These are phyloP conservation scores for Ailurus styani DNA, from an alignment of 2,113 vertebrate genomes.

Conservation along the genomic window DNA sequence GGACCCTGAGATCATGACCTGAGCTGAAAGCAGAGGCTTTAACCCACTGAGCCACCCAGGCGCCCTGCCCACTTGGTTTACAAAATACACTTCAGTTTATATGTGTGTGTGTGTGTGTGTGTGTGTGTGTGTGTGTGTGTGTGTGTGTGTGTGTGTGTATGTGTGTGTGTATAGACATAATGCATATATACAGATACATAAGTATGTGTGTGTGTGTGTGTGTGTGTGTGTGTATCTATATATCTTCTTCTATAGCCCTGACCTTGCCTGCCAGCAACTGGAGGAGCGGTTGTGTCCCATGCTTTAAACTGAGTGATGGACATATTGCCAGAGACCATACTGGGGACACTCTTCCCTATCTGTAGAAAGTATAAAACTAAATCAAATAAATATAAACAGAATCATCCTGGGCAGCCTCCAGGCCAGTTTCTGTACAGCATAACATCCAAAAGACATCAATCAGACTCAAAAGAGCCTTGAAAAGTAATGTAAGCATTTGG, in stretches of 20 bases:
- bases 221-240: not conserved
- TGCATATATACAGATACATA: too few relatives aligned
- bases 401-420: not conserved
- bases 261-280: not conserved
- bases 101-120: rapidly evolving
- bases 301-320: not conserved
- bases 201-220: too few relatives aligned
- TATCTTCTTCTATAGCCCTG: not conserved
- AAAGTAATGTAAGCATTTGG: not conserved
- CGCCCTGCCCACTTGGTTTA: not conserved
- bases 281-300: not conserved
- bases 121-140: too few relatives aligned
- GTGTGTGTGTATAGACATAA: too few relatives aligned
- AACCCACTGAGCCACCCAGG: too few relatives aligned
- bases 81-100: not conserved
- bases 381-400: constrained; percentile 47
- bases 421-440: not conserved
- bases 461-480: constrained; percentile 13
- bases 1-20: too few relatives aligned
- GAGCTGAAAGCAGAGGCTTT: too few relatives aligned
- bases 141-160: too few relatives aligned
- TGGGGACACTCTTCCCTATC: not conserved
- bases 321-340: not conserved
- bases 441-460: not conserved
- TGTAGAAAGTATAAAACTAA: constrained; percentile 25